Evolutionary conservation across 2,113 vertebrate genomes (phyloP).

Genomic region (Periophthalmus modestus): DNA sequence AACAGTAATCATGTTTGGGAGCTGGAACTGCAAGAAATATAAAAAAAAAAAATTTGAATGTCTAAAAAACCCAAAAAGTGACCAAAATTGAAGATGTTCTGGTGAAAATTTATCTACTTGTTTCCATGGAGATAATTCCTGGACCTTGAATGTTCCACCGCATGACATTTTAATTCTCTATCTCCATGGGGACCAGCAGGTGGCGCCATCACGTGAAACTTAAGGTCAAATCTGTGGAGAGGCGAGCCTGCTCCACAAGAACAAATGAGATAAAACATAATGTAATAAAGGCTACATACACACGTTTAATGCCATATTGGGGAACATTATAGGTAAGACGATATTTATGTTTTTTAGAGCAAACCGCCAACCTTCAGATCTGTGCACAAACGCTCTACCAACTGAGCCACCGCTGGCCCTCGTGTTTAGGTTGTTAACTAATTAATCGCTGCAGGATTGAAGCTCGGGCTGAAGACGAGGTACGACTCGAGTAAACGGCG

Average conservation of each 20-base stretch:
- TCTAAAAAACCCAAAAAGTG: background rate
- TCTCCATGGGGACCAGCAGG: too few relatives aligned
- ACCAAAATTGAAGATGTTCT: background rate
- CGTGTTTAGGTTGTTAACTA: background rate
- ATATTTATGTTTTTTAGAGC: too few relatives aligned
- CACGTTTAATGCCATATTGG: too few relatives aligned
- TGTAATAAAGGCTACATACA: too few relatives aligned
- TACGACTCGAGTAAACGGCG: constrained; percentile 41
- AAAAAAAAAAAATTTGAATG: background rate
- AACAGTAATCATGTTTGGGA: too few relatives aligned
- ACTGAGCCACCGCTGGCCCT: too few relatives aligned
- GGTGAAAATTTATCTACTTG: background rate
- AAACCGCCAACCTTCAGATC: too few relatives aligned
- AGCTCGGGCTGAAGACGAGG: constrained; percentile 8
- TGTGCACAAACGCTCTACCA: too few relatives aligned
- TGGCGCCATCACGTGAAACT: too few relatives aligned
- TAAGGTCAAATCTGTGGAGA: background rate
- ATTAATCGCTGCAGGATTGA: constrained; percentile 5
- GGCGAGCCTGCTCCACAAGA: background rate
- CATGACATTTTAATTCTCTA: background rate
- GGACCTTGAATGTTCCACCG: background rate
- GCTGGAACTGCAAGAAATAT: too few relatives aligned
- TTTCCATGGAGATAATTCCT: background rate
- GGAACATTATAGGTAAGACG: background rate
- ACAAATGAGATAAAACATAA: background rate